These are phyloP conservation scores for Sebastes jordani DNA, from an alignment of 2,797 vertebrate genomes.

Conservation along the genomic window DNA sequence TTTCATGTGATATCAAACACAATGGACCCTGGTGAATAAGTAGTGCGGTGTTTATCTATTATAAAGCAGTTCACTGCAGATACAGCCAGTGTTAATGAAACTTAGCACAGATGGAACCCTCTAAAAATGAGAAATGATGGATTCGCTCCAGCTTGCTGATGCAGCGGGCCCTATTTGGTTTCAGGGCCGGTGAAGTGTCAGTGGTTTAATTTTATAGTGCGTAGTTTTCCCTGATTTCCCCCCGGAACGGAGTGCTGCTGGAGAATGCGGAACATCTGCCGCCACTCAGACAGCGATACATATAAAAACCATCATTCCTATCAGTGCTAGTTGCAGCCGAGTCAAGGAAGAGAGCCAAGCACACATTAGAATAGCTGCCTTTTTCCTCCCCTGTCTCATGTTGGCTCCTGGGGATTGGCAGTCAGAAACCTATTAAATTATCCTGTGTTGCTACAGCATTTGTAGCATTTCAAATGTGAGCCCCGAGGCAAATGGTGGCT, in stretches of 20 bases:
- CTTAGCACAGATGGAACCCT: constrained; percentile 78
- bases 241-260: constrained; percentile 74
- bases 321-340: constrained; percentile 66
- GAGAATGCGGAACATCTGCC: constrained; percentile 84
- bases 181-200: constrained; percentile 81
- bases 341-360: constrained; percentile 71
- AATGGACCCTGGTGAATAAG: constrained; percentile 51
- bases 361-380: constrained; percentile 74
- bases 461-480: constrained; percentile 77
- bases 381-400: constrained; percentile 55
- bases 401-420: constrained; percentile 79
- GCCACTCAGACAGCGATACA: constrained; percentile 75
- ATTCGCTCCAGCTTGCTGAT: constrained; percentile 78
- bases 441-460: constrained; percentile 73
- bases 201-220: constrained; percentile 86
- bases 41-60: constrained; percentile 62
- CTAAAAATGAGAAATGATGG: constrained; percentile 81
- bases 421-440: constrained; percentile 83
- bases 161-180: constrained; percentile 79
- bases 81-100: constrained; percentile 77
- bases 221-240: constrained; percentile 85
- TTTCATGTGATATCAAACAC: constrained; percentile 56
- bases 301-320: constrained; percentile 79
- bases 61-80: constrained; percentile 64
- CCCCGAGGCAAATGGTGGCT: constrained; percentile 65